A percentile compares a stretch with the other conserved stretches of the same genome.
phyloP scores from a whole-genome alignment of 2,113 vertebrate genomes.

The Mixornis gularis region DNA sequence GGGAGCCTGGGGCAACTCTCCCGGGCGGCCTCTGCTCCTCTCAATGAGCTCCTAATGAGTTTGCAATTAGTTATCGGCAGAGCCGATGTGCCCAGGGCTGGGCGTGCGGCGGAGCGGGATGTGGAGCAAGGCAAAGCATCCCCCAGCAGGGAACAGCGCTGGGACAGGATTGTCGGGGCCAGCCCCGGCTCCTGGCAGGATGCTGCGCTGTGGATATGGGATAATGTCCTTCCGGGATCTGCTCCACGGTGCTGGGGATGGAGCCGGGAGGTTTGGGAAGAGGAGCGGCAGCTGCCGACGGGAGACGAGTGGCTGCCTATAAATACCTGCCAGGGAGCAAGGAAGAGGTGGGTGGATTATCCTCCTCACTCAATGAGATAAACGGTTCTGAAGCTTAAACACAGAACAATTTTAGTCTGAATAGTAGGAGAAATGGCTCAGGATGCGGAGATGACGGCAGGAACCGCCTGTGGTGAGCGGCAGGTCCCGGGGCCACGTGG shows the following conservation, averaged over 20 bases:
- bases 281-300: not conserved
- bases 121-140: not conserved
- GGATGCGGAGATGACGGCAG: not conserved
- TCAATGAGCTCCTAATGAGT: constrained; percentile 39
- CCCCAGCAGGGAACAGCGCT: not conserved
- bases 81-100: not conserved
- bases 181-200: not conserved
- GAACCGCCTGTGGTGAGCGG: not conserved
- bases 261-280: not conserved
- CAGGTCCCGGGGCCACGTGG: not conserved
- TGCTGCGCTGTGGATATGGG: not conserved
- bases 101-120: not conserved
- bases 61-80: constrained; percentile 49
- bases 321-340: constrained; percentile 59
- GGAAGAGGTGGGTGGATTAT: constrained; percentile 64
- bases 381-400: constrained; percentile 56
- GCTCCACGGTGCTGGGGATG: not conserved
- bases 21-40: not conserved
- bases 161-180: not conserved
- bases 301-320: constrained; percentile 50
- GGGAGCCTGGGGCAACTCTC: not conserved
- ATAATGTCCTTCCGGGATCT: not conserved
- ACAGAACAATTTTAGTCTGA: constrained; percentile 54
- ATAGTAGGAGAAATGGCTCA: constrained; percentile 43
- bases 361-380: constrained; percentile 65